Conservation (phyloP, 2,888 invertebrate genomes). For the Trichogramma evanescens region DNA sequence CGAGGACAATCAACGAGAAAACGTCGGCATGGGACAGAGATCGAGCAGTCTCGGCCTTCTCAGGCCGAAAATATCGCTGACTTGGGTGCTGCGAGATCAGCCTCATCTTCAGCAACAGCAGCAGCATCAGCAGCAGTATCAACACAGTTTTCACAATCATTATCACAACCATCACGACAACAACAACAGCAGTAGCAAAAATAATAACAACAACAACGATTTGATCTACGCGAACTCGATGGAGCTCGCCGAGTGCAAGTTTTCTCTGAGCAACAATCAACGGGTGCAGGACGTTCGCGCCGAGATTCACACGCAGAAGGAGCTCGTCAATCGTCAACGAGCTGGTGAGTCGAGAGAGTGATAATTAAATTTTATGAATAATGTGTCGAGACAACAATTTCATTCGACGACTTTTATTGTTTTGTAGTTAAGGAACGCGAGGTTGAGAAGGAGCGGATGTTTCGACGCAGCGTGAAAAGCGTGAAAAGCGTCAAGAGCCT, state of each 20-base stretch:
- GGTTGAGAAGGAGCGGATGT: slow-evolving; percentile 29
- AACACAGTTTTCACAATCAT: neutral
- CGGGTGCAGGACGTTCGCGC: no score
- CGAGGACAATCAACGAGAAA: neutral
- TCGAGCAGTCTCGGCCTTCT: slow-evolving; percentile 33
- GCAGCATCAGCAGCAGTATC: slow-evolving; percentile 19
- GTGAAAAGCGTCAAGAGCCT: slow-evolving; percentile 28
- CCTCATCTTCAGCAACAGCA: slow-evolving; percentile 30
- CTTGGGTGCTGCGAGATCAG: slow-evolving; percentile 67
- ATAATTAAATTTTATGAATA: no score
- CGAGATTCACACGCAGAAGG: no score
- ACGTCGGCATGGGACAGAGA: slow-evolving; percentile 37
- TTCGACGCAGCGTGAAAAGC: slow-evolving; percentile 31
- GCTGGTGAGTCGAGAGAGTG: no score
- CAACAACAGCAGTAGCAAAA: slow-evolving; percentile 20
- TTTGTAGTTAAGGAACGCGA: slow-evolving; percentile 10
- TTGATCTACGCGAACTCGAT: neutral
- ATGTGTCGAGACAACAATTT: no score
- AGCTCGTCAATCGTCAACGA: no score
- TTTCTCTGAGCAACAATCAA: no score
- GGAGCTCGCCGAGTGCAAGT: no score
- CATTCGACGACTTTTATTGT: neutral
- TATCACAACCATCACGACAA: slow-evolving; percentile 15
- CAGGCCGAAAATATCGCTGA: slow-evolving; percentile 63
- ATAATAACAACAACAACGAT: neutral